Conservation (phyloP, 2,797 vertebrate genomes). For the Masticophis lateralis region DNA sequence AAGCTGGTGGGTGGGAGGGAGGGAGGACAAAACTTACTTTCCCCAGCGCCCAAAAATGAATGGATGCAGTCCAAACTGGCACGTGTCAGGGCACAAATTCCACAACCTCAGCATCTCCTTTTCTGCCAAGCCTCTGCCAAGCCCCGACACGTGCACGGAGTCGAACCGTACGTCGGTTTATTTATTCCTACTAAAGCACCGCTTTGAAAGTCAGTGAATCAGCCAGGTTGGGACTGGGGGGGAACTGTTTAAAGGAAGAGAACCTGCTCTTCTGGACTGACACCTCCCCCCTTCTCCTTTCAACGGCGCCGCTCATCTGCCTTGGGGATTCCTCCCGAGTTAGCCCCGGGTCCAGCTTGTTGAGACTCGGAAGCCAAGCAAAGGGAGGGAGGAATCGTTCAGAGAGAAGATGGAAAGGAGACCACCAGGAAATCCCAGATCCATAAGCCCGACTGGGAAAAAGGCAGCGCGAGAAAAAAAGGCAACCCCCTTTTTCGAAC, state of each 20-base stretch:
- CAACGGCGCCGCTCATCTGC: background rate
- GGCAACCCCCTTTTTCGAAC: background rate
- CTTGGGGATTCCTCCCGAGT: background rate
- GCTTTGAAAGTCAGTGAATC: background rate
- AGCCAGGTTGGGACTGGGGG: background rate
- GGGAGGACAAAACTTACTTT: background rate
- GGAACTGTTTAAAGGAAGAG: background rate
- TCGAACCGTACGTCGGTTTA: background rate
- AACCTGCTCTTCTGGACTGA: background rate
- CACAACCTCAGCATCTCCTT: background rate
- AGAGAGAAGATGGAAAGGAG: background rate
- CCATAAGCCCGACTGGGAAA: background rate
- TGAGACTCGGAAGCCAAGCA: background rate
- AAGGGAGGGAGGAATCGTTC: background rate
- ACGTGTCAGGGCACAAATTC: background rate
- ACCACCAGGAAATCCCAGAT: background rate
- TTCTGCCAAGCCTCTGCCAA: background rate
- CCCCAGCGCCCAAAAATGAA: background rate
- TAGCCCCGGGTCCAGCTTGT: background rate
- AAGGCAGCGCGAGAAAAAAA: background rate
- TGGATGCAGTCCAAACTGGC: background rate
- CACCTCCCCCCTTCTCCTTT: background rate
- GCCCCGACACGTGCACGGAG: background rate
- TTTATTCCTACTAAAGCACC: background rate
- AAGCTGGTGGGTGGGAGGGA: background rate